These are phyloP conservation scores for Acromyrmex echinatior DNA, from an alignment of 1,140 invertebrate species.

Conservation along the genomic window DNA sequence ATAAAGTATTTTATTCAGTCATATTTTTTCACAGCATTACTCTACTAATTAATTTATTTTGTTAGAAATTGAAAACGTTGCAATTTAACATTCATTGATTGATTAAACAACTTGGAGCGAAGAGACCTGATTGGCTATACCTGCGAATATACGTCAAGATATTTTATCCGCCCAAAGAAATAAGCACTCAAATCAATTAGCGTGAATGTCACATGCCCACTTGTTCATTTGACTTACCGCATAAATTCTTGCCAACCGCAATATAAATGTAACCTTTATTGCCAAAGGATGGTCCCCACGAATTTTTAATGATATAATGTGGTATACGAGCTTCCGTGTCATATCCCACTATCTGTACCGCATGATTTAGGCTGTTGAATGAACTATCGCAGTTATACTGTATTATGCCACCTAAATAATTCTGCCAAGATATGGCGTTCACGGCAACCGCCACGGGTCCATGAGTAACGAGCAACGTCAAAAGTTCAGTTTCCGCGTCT, in stretches of 20 bases:
- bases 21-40: background rate
- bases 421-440: conserved; percentile 95
- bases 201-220: background rate
- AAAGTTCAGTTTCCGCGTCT: conserved; percentile 89
- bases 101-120: conserved; percentile 80
- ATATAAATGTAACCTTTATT: conserved; percentile 93
- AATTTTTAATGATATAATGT: conserved; percentile 95
- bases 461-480: conserved; percentile 89
- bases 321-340: conserved; percentile 91
- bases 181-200: background rate
- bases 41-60: background rate
- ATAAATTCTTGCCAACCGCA: conserved; percentile 92
- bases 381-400: conserved; percentile 92
- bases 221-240: conserved; percentile 87
- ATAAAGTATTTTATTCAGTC: conserved; percentile 10
- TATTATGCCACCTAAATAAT: conserved; percentile 95
- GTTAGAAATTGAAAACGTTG: background rate
- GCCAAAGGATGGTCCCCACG: conserved; percentile 93
- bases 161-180: background rate
- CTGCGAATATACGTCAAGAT: conserved; percentile 72
- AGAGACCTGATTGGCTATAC: conserved; percentile 86
- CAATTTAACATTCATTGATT: background rate
- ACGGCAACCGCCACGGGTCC: conserved; percentile 94
- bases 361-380: conserved; percentile 91
- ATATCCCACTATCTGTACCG: conserved; percentile 95